A percentile compares a stretch with the other conserved stretches of the same genome.
These are phyloP conservation scores for Portunus trituberculatus DNA, from an alignment of 1,140 invertebrate species.

Conservation along the genomic window DNA sequence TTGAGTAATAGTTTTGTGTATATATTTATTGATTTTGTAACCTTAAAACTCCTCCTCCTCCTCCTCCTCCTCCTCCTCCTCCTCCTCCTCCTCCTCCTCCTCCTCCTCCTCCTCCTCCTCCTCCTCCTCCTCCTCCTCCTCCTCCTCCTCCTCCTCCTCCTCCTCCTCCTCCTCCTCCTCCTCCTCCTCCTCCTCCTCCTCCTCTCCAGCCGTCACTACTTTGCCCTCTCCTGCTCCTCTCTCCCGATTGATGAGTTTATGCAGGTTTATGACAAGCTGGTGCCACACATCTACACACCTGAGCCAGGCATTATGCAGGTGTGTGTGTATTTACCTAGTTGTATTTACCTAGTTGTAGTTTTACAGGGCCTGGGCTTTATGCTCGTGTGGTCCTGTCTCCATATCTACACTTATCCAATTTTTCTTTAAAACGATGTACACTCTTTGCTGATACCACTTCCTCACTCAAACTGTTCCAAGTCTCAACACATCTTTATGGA, in stretches of 20 bases:
- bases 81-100: neutral
- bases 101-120: neutral
- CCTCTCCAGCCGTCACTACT: constrained; percentile 82
- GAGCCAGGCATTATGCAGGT: constrained; percentile 87
- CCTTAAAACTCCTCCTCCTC: neutral
- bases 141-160: neutral
- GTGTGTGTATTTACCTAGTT: constrained; percentile 74
- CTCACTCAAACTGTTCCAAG: too few species aligned
- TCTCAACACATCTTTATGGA: too few species aligned
- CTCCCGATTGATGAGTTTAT: constrained; percentile 88
- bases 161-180: neutral
- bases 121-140: neutral
- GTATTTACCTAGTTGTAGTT: too few species aligned
- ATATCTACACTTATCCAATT: too few species aligned
- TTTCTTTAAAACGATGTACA: too few species aligned
- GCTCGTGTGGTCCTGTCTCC: too few species aligned
- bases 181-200: constrained; percentile 41
- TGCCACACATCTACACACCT: constrained; percentile 91
- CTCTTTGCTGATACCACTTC: too few species aligned
- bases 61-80: neutral
- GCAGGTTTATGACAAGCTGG: constrained; percentile 86
- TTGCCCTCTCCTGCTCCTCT: constrained; percentile 83
- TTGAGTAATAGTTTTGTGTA: too few species aligned
- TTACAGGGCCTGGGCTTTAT: too few species aligned
- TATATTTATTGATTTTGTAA: too few species aligned